Conservation (phyloP, 2,888 invertebrate species). For the Neocrepidodera transversa region DNA sequence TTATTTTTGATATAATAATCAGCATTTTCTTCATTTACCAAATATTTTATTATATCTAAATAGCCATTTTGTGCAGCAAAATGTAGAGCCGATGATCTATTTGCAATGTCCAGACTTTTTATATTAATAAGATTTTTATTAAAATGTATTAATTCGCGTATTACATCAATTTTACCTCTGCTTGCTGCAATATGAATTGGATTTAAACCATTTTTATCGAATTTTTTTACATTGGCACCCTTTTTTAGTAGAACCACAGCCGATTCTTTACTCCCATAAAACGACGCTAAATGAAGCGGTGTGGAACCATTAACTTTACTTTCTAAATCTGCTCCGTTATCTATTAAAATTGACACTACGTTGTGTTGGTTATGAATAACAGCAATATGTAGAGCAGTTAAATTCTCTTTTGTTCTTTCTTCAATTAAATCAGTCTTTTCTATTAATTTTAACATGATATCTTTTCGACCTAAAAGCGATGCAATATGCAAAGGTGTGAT, state of each 20-base stretch:
- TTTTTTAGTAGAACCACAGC: neutral
- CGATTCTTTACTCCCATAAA: neutral
- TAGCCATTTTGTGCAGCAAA: neutral
- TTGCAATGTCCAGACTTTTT: neutral
- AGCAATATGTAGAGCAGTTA: neutral
- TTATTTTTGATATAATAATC: neutral
- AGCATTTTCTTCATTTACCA: neutral
- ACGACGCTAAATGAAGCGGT: neutral
- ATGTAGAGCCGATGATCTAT: neutral
- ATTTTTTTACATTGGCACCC: neutral
- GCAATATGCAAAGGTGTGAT: neutral
- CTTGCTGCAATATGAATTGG: neutral
- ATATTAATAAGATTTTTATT: neutral
- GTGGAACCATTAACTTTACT: neutral
- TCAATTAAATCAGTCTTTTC: neutral
- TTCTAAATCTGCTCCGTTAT: neutral
- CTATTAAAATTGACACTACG: neutral
- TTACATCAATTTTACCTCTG: neutral
- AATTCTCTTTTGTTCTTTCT: neutral
- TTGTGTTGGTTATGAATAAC: neutral
- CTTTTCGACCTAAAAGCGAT: neutral
- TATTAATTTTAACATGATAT: neutral
- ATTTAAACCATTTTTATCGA: neutral
- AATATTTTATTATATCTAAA: constrained; percentile 4
- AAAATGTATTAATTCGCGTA: neutral